Conservation (phyloP, 2,888 invertebrate species). For the Geotrupes spiniger region DNA sequence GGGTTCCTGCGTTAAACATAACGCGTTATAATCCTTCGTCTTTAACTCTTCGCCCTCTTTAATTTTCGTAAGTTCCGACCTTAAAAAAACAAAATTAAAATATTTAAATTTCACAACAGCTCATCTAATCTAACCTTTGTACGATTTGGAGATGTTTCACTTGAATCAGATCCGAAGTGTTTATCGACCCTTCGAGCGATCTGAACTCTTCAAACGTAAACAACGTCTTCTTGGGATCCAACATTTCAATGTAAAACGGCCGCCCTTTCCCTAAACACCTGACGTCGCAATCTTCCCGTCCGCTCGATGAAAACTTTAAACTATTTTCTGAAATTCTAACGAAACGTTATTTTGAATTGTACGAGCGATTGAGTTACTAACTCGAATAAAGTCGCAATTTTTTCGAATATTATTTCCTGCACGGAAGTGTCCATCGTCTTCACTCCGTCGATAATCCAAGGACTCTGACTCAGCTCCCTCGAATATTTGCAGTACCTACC, state of each 20-base stretch:
- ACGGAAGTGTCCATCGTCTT: constrained; percentile 83
- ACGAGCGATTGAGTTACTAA: constrained; percentile 44
- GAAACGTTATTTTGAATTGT: constrained; percentile 8
- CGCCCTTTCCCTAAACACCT: constrained; percentile 87
- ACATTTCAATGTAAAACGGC: constrained; percentile 88
- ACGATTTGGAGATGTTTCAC: constrained; percentile 65
- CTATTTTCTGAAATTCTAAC: constrained; percentile 31
- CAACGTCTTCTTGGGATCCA: constrained; percentile 61
- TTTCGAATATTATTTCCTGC: constrained; percentile 79
- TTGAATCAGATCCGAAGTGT: constrained; percentile 57
- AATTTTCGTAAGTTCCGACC: constrained; percentile 65
- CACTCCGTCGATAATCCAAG: constrained; percentile 84
- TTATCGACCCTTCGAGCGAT: constrained; percentile 60
- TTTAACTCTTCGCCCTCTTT: constrained; percentile 88
- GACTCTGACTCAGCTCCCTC: constrained; percentile 85
- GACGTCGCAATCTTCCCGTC: constrained; percentile 97
- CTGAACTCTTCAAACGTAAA: constrained; percentile 54
- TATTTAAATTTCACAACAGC: not conserved
- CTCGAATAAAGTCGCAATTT: constrained; percentile 61
- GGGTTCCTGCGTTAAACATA: constrained; percentile 57
- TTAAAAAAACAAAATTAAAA: constrained; percentile 38
- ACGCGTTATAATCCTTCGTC: constrained; percentile 80
- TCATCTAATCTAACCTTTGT: constrained; percentile 49
- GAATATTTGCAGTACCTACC: constrained; percentile 83
- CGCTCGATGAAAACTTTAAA: constrained; percentile 81